Conservation (phyloP, 2,888 invertebrate genomes). For the Cephus sareptanus region DNA sequence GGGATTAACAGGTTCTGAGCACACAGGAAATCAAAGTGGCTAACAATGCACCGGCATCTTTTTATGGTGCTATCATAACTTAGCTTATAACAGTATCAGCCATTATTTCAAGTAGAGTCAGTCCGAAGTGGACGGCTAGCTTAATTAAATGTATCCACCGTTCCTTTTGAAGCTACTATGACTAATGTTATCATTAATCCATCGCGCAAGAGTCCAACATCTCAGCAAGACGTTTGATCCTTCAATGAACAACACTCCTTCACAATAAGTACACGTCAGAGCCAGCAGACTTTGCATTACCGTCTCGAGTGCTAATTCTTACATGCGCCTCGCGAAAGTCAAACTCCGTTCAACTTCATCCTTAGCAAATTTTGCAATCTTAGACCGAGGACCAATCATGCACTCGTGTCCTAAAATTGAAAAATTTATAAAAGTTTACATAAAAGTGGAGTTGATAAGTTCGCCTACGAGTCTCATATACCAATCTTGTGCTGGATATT, state of each 20-base stretch:
- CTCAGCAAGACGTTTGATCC: not conserved
- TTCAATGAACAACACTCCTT: not conserved
- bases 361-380: not conserved
- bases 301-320: not conserved
- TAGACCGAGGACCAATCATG: not conserved
- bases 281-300: not conserved
- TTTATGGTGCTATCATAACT: not conserved
- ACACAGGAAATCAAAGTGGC: not conserved
- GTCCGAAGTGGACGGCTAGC: constrained; percentile 18
- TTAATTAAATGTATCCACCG: constrained; percentile 42
- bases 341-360: not conserved
- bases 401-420: not conserved
- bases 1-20: not conserved
- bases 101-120: constrained; percentile 53
- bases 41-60: not conserved
- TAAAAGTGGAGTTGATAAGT: not conserved
- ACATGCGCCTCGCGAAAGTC: not conserved
- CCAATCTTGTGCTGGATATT: not conserved
- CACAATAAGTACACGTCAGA: not conserved
- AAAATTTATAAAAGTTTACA: not conserved
- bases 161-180: constrained; percentile 28
- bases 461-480: not conserved
- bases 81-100: constrained; percentile 49
- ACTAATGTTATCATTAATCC: constrained; percentile 18
- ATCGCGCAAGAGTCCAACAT: not conserved